These are phyloP conservation scores for Cladopsammia gracilis DNA, from an alignment of 64 coral and sea anemone genomes.

Conservation along the genomic window DNA sequence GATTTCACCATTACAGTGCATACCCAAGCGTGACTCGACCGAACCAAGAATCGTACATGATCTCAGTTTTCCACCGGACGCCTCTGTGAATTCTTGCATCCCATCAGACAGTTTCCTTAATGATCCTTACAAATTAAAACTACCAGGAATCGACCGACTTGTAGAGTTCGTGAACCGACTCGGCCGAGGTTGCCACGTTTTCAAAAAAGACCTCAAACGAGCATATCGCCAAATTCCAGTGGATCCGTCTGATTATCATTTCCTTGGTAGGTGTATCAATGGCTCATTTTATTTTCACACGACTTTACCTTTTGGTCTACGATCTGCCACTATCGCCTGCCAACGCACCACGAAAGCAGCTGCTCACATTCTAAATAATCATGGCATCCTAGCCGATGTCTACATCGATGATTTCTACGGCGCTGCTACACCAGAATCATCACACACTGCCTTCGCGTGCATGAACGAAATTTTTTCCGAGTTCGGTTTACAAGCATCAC, in stretches of 20 bases:
- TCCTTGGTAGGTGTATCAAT: conserved; percentile 16
- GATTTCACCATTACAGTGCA: neutral
- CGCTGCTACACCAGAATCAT: neutral
- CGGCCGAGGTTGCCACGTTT: conserved; percentile 57
- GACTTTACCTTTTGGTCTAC: too few species aligned
- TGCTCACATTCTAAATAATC: conserved; percentile 29
- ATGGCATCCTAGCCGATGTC: conserved; percentile 35
- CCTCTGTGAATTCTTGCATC: conserved; percentile 24
- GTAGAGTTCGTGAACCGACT: conserved; percentile 46
- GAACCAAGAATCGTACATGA: conserved; percentile 31
- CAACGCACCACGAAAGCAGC: too few species aligned
- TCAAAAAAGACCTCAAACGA: too few species aligned
- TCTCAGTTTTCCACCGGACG: conserved; percentile 24
- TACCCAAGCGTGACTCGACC: conserved; percentile 27
- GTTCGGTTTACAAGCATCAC: conserved; percentile 15
- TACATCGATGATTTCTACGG: conserved; percentile 74
- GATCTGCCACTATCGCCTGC: too few species aligned
- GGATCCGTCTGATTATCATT: conserved; percentile 54
- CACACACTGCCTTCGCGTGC: conserved; percentile 11
- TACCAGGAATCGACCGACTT: conserved; percentile 46
- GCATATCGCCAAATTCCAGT: too few species aligned
- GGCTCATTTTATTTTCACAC: conserved; percentile 55
- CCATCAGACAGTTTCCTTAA: conserved; percentile 28
- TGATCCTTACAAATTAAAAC: conserved; percentile 22
- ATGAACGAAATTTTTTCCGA: conserved; percentile 43